phyloP scores from a whole-genome alignment of 2,113 vertebrate genomes.

The Corapipo altera region DNA sequence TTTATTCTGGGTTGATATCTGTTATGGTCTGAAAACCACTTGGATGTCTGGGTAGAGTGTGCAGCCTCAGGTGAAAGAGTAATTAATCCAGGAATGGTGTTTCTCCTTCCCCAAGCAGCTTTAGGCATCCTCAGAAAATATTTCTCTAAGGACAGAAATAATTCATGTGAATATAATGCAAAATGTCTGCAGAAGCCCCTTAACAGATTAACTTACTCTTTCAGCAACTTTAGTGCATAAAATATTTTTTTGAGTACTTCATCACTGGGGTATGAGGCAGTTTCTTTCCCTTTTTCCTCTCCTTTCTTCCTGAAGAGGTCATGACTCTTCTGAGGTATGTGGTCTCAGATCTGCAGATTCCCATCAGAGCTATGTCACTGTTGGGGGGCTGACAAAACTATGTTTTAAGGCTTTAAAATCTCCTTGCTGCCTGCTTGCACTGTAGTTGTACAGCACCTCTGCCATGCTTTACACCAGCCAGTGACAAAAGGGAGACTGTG shows the following conservation, averaged over 20 bases:
- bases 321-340: background rate
- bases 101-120: background rate
- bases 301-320: background rate
- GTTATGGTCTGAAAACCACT: background rate
- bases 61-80: background rate
- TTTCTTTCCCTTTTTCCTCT: background rate
- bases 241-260: background rate
- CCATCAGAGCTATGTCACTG: background rate
- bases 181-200: background rate
- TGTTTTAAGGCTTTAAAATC: background rate
- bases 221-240: background rate
- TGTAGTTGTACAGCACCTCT: background rate
- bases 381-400: background rate
- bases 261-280: background rate
- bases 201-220: background rate
- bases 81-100: background rate
- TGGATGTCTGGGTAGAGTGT: background rate
- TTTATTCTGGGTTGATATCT: background rate
- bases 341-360: background rate
- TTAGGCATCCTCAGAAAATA: background rate
- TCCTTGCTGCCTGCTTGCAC: background rate
- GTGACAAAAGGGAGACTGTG: background rate
- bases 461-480: background rate
- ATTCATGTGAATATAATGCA: background rate
- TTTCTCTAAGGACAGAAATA: background rate